Evolutionary conservation across 2,113 vertebrate species (phyloP), one percentile per base, ranked within the genome.

Genomic region (Neolamprologus hecqui): DNA sequence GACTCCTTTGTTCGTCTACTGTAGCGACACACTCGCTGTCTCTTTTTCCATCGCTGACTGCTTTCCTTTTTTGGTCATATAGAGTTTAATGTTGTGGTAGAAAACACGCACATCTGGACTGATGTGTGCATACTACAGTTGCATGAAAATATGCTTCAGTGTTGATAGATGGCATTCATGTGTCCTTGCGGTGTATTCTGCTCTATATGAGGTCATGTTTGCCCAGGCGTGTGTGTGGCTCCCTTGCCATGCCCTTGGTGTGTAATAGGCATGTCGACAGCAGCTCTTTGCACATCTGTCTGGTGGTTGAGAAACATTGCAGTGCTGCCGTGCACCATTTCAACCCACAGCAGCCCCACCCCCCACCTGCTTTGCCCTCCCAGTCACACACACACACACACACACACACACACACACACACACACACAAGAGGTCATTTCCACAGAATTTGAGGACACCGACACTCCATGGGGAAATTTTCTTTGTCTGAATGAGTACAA

Each of bases 401-500:
- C 5, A n/a, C 49, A 23, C 54, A 14, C 55, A 14, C 58, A 11
- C 4, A 81, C 54, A 55, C 31, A 79, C 68, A 54, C 23, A 17
- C 23, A 28, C 60, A 8, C 63, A n/a, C 84, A 93, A 88, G 83
- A 92, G 90, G 92, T 92, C 79, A 53, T 88, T 91, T 94, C 80
- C 65, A 86, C 68, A 31, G 88, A 82, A 68, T 88, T 86, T 87
- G 84, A 93, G 92, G 91, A 93, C 92, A 75, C 85, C 51, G 68
- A 55, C 73, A 11, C 82, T 91, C 93, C 65, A 12, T 58, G 17
- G 93, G 93, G 93, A 94, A 95, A 94, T 87, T 94, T 88, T 75
- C 91, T 95, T 95, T 93, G 93, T 94, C 83, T 93, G 93, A 90
- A 87, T 79, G 88, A 93, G 57, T 89, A 82, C 88, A 86, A 75